phyloP scores from a whole-genome alignment of 2,113 vertebrate species.

The Brevimyrus niger region DNA sequence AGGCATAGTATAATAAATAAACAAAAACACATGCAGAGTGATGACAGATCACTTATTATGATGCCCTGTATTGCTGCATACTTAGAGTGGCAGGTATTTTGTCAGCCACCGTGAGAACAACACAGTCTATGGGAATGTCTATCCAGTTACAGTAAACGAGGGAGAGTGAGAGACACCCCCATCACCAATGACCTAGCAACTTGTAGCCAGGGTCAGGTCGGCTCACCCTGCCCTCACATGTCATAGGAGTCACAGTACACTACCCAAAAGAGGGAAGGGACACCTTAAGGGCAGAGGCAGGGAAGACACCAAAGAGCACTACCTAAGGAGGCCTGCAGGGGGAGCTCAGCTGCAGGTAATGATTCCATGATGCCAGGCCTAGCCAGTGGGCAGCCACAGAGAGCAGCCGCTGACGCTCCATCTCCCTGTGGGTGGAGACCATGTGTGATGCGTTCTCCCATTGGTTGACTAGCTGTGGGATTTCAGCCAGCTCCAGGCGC shows the following conservation, averaged over 20 bases:
- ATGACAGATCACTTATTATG: not conserved
- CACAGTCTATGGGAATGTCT: not conserved
- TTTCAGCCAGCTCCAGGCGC: slow-evolving; percentile 86
- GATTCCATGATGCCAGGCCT: not conserved
- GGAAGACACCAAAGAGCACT: not conserved
- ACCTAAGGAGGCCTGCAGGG: not conserved
- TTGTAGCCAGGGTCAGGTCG: not conserved
- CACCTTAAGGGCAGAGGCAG: not conserved
- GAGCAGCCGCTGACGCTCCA: too few species aligned
- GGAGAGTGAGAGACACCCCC: not conserved
- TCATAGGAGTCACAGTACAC: not conserved
- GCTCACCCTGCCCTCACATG: not conserved
- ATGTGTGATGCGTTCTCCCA: not conserved
- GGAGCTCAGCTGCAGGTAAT: not conserved
- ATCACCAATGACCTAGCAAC: not conserved
- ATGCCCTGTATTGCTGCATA: not conserved
- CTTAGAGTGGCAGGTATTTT: not conserved
- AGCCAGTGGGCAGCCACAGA: too few species aligned
- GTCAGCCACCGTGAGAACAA: not conserved
- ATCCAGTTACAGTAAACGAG: not conserved
- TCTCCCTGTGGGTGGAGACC: not conserved
- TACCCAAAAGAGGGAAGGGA: not conserved
- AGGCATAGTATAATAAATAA: not conserved
- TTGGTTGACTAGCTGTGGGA: slow-evolving; percentile 64
- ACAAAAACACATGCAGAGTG: not conserved